A percentile compares a stretch with the other conserved stretches of the same genome.
Evolutionary conservation across 1,140 invertebrate species (phyloP).

Genomic region (Lycorma delicatula): DNA sequence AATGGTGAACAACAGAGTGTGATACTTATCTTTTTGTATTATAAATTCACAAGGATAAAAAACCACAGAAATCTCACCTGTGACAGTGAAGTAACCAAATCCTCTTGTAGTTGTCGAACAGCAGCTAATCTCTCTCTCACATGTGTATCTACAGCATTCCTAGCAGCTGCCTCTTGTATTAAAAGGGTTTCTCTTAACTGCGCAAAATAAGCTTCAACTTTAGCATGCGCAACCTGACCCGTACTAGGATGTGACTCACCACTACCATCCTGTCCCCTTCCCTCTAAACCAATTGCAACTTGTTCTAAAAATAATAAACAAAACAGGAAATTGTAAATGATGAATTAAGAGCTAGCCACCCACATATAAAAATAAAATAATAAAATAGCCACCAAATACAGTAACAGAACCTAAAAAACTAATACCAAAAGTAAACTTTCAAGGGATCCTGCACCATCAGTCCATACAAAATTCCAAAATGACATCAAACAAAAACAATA

Average conservation of each 20-base stretch:
- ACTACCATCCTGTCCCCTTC: slow-evolving; percentile 34
- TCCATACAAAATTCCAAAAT: too few relatives aligned
- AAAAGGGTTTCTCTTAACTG: slow-evolving; percentile 44
- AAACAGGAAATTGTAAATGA: background rate
- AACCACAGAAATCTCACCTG: slow-evolving; percentile 35
- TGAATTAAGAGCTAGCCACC: too few relatives aligned
- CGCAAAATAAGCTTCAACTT: slow-evolving; percentile 47
- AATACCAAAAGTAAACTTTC: too few relatives aligned
- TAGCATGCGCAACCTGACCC: slow-evolving; percentile 39
- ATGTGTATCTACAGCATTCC: slow-evolving; percentile 49
- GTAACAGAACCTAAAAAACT: too few relatives aligned
- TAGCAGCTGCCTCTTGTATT: slow-evolving; percentile 47
- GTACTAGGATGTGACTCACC: slow-evolving; percentile 34
- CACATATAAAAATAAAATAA: too few relatives aligned
- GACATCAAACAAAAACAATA: too few relatives aligned
- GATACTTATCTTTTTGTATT: background rate
- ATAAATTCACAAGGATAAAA: background rate
- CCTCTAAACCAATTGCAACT: slow-evolving; percentile 39
- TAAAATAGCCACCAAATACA: too few relatives aligned
- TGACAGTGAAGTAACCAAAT: slow-evolving; percentile 45
- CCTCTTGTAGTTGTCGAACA: slow-evolving; percentile 49
- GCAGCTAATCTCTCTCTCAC: slow-evolving; percentile 47
- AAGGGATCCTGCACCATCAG: too few relatives aligned
- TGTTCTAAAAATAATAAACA: slow-evolving; percentile 34
- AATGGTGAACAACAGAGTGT: too few relatives aligned